Evolutionary conservation across 2,113 vertebrate species (phyloP).

Genomic region (Oncorhynchus clarkii): DNA sequence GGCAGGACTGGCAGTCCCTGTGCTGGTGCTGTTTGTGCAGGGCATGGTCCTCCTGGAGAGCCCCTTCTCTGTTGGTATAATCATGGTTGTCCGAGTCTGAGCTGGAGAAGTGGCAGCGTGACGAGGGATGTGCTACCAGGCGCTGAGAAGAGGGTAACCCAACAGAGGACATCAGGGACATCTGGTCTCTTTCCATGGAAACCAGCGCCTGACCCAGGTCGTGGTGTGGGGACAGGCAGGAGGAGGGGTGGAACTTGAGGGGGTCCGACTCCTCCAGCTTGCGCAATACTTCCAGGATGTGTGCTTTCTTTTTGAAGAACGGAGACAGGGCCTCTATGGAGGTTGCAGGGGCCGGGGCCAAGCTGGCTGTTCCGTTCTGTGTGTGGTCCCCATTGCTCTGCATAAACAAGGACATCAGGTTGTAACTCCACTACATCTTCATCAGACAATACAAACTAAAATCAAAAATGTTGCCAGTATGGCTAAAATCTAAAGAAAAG

Average conservation of each 20-base stretch:
- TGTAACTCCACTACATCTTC: background rate
- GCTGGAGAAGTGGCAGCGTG: slow-evolving; percentile 41
- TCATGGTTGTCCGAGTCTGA: slow-evolving; percentile 64
- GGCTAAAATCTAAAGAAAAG: too few species aligned
- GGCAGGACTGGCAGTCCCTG: slow-evolving; percentile 64
- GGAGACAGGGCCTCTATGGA: slow-evolving; percentile 78
- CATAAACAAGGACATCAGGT: slow-evolving; percentile 2
- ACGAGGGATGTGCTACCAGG: background rate
- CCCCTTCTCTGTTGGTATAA: slow-evolving; percentile 66
- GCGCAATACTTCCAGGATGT: slow-evolving; percentile 80
- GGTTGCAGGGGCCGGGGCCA: slow-evolving; percentile 26
- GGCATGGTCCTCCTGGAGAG: slow-evolving; percentile 32
- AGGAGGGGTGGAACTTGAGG: slow-evolving; percentile 49
- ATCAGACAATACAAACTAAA: background rate
- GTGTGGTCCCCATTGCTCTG: slow-evolving; percentile 29
- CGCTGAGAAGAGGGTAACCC: background rate
- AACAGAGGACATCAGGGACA: background rate
- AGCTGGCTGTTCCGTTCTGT: slow-evolving; percentile 53
- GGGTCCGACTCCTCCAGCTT: slow-evolving; percentile 78
- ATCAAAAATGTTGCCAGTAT: too few species aligned
- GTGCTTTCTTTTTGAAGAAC: slow-evolving; percentile 81
- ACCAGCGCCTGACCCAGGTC: slow-evolving; percentile 27
- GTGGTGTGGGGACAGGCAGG: slow-evolving; percentile 32
- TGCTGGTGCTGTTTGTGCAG: slow-evolving; percentile 7
- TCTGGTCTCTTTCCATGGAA: slow-evolving; percentile 33